A percentile compares a stretch with the other conserved stretches of the same genome.
Evolutionary conservation across 2,113 vertebrate genomes (phyloP).

Genomic region (Hemibagrus wyckioides): DNA sequence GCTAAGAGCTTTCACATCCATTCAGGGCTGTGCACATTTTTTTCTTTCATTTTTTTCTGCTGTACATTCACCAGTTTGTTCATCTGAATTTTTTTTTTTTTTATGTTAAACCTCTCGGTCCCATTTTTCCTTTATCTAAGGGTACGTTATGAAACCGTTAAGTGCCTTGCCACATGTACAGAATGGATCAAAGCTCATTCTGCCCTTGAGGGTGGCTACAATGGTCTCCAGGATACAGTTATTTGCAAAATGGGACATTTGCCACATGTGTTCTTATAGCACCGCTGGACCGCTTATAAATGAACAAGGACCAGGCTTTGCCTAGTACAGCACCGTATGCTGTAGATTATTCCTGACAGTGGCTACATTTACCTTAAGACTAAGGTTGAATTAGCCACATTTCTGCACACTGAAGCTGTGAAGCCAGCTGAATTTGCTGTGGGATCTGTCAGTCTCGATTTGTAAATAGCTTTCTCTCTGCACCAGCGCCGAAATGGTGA

Average conservation of each 20-base stretch:
- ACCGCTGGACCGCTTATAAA: background rate
- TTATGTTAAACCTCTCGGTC: background rate
- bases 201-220: background rate
- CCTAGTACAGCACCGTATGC: constrained; percentile 27
- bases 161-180: background rate
- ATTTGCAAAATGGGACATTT: constrained; percentile 24
- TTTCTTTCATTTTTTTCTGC: no score
- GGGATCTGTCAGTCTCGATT: constrained; percentile 29
- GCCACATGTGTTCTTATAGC: background rate
- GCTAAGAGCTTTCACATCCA: background rate
- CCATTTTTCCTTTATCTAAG: background rate
- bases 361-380: constrained; percentile 6
- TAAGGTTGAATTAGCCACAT: background rate
- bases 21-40: background rate
- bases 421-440: constrained; percentile 44
- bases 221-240: background rate
- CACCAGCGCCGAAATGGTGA: constrained; percentile 62
- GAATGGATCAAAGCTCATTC: background rate
- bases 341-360: background rate
- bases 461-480: constrained; percentile 51
- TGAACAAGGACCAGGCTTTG: background rate
- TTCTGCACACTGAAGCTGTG: constrained; percentile 5
- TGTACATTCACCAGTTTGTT: background rate
- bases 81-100: background rate
- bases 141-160: background rate